Base-by-base conservation (phyloP, 1,140 invertebrate species). In the Macrobrachium nipponense region DNA sequence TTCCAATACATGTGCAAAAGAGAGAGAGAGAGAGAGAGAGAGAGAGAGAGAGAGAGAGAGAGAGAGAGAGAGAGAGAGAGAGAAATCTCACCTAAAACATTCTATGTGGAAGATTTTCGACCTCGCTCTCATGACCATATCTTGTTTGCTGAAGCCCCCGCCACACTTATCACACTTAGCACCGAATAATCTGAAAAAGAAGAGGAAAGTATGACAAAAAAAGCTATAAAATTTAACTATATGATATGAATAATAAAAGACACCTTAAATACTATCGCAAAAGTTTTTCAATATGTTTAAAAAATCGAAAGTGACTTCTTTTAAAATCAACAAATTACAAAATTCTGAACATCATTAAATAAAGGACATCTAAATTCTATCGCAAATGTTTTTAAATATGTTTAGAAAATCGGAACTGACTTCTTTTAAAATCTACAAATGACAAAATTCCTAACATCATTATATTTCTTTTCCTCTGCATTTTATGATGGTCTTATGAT, bases 41-140 rank as follows among this genome's bases (percentile, higher is more conserved):
- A 77, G 44, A 77, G 44, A 77, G 15, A 77, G 44, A 77, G 75
- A 77, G 75, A 77, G 43, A 77, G 44, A 58, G 75, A 77, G 75
- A 77, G 43, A 77, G 75, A 77, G 14, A 77, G 44, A 77, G 44
- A 77, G 44, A 59, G n/a, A 77, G 44, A 77, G 36, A 77, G 14
- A 73, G 5, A 51, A 8, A 17, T 27, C 84, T 36, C 98, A 99
- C 88, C 97, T 94, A 93, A 99, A 99, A 92, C 98, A 99, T 91
- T 98, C 96, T 90, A 98, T 95, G 93, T 99, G 98, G 92, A 98
- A 99, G 90, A 99, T 98, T 92, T 98, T 98, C 92, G 95, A 97
- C 90, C 97, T 96, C 75, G 98, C 98, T 87, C 98, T 93, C 98
- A 99, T 99, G 91, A 99, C 98, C 92, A 98, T 97, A 92, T 99